phyloP scores from a whole-genome alignment of 1,140 invertebrate genomes.

The Ridgeia piscesae region DNA sequence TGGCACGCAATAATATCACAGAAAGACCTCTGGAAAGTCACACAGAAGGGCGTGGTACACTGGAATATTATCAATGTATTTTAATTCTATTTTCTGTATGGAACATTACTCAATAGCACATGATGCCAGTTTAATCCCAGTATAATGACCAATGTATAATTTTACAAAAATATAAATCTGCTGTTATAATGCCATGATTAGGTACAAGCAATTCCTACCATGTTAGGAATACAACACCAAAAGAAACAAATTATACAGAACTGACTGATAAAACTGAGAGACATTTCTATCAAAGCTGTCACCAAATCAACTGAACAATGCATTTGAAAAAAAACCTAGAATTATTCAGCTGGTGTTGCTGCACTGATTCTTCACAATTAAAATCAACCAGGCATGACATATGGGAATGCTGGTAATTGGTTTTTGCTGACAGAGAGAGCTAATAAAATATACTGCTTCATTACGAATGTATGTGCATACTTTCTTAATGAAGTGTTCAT shows the following conservation, averaged over 20 bases:
- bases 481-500: no score
- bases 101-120: background rate
- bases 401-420: no score
- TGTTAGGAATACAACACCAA: no score
- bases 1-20: background rate
- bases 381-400: background rate
- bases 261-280: no score
- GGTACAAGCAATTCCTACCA: no score
- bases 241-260: no score
- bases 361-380: background rate
- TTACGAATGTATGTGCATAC: background rate
- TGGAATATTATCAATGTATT: background rate
- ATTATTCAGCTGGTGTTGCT: background rate
- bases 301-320: background rate
- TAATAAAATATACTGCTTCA: background rate
- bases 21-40: background rate
- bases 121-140: background rate
- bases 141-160: background rate
- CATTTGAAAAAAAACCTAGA: background rate
- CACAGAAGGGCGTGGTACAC: background rate
- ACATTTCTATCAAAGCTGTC: background rate
- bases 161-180: background rate
- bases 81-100: no score
- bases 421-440: background rate
- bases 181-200: background rate